These are phyloP conservation scores for Scaptomyza graminum DNA, from an alignment of 1,140 invertebrate species.

Conservation along the genomic window DNA sequence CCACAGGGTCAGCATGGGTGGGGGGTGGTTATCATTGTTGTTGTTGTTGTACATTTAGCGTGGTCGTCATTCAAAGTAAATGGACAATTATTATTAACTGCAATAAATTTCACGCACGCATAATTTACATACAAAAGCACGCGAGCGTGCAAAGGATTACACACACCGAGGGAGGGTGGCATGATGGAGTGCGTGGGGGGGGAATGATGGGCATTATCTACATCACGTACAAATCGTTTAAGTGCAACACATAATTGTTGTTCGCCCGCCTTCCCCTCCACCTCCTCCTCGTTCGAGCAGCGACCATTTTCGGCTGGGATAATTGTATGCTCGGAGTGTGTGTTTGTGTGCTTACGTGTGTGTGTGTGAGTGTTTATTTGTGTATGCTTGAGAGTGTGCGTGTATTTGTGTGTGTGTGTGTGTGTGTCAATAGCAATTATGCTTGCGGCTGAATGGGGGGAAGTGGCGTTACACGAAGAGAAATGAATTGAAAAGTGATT, in stretches of 20 bases:
- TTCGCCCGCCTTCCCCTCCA: slow-evolving; percentile 12
- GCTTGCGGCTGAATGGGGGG: slow-evolving; percentile 1
- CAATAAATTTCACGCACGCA: slow-evolving; percentile 82
- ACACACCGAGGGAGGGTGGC: slow-evolving; percentile 1
- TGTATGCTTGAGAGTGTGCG: slow-evolving; percentile 14
- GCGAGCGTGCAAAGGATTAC: slow-evolving; percentile 50
- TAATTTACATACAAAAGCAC: slow-evolving; percentile 74
- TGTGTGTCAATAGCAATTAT: slow-evolving; percentile 72
- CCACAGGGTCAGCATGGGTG: slow-evolving; percentile 53
- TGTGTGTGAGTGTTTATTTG: background rate
- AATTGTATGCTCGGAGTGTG: slow-evolving; percentile 18
- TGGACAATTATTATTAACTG: slow-evolving; percentile 83
- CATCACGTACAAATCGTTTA: slow-evolving; percentile 79
- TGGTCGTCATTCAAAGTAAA: slow-evolving; percentile 68
- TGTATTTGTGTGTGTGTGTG: slow-evolving; percentile 12
- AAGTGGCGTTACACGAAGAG: slow-evolving; percentile 9
- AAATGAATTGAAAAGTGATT: background rate
- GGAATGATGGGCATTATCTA: slow-evolving; percentile 20
- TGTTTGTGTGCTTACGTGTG: background rate
- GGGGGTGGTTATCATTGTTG: slow-evolving; percentile 13
- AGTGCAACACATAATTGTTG: slow-evolving; percentile 79
- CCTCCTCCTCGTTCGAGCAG: background rate
- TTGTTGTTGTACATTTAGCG: slow-evolving; percentile 32
- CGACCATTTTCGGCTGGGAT: slow-evolving; percentile 38
- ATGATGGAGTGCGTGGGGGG: background rate